Conservation (phyloP, 2,113 vertebrate genomes). For the Acinonyx jubatus region DNA sequence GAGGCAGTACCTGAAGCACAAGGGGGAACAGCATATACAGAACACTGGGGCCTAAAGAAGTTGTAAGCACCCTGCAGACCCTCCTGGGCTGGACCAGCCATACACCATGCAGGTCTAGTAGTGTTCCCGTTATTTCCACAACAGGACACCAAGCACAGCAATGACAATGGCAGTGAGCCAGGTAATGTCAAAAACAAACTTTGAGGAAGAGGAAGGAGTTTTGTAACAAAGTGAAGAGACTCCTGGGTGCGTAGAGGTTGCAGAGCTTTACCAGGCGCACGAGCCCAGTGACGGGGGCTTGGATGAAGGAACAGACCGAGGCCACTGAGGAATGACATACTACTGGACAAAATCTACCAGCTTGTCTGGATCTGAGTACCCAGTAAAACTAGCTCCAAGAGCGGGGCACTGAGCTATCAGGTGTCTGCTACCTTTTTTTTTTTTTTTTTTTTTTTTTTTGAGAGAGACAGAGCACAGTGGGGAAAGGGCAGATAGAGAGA, state of each 20-base stretch:
- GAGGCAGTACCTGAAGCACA: background rate
- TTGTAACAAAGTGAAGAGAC: background rate
- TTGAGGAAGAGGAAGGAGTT: background rate
- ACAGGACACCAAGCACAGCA: background rate
- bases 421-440: background rate
- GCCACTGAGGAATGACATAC: background rate
- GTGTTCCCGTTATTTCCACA: background rate
- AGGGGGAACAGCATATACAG: background rate
- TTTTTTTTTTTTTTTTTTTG: no score
- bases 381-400: background rate
- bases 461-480: no score
- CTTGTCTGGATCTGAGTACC: background rate
- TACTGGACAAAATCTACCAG: background rate
- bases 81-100: background rate
- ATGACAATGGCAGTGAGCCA: background rate
- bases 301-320: background rate
- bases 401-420: background rate
- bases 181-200: background rate
- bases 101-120: background rate
- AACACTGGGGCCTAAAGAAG: background rate
- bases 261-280: background rate
- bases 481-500: no score
- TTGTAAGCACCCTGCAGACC: background rate
- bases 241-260: background rate
- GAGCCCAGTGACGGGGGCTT: background rate